phyloP scores from a whole-genome alignment of 2,888 invertebrate species.

The Zelleria hepariella region DNA sequence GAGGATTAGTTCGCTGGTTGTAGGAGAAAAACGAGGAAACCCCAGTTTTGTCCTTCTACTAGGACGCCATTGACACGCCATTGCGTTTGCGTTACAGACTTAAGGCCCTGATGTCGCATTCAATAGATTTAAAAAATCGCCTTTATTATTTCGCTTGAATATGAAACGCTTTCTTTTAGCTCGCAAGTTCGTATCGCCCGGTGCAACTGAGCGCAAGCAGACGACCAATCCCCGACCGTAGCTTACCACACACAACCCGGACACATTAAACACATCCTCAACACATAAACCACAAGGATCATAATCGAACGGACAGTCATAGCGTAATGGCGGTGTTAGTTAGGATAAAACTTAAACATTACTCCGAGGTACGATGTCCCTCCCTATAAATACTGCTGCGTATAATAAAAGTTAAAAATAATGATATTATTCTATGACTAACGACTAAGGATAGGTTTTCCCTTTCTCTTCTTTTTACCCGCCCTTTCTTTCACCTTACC shows the following conservation, averaged over 20 bases:
- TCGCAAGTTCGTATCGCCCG: background rate
- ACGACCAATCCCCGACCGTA: background rate
- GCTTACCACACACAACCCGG: background rate
- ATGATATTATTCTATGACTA: conserved; percentile 66
- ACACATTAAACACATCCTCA: conserved; percentile 10
- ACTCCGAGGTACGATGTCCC: conserved; percentile 37
- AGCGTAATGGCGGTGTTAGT: conserved; percentile 33
- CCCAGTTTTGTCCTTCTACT: no score
- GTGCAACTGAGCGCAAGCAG: background rate
- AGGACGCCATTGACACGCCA: no score
- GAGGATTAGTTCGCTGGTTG: no score
- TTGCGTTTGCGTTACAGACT: no score
- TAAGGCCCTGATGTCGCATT: no score
- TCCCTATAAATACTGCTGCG: conserved; percentile 68
- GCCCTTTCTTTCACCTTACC: background rate
- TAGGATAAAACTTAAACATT: conserved; percentile 53
- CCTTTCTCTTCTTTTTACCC: conserved; percentile 16
- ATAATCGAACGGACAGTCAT: conserved; percentile 28
- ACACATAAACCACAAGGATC: background rate
- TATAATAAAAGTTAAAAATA: conserved; percentile 66
- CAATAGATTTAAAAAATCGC: no score
- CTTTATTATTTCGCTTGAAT: no score
- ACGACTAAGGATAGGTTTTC: conserved; percentile 34
- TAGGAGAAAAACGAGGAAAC: no score
- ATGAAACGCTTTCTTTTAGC: no score